A percentile compares a stretch with the other conserved stretches of the same genome.
Conservation (phyloP, 2,113 vertebrate species). For the Psophia crepitans region DNA sequence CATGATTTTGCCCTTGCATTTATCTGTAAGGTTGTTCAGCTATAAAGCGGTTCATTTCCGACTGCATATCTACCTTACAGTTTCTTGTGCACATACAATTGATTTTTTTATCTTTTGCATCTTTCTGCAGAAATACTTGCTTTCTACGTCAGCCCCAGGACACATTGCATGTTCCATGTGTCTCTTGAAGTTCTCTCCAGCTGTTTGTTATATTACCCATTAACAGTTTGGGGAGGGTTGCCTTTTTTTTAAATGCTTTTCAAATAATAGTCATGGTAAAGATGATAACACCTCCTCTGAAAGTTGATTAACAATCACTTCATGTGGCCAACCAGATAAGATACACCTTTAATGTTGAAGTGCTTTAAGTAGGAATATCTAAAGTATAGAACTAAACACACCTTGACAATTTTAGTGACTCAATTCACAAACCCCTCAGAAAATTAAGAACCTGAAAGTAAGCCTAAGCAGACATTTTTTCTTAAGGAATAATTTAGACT, state of each 20-base stretch:
- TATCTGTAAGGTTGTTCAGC: not conserved
- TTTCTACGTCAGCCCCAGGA: slow-evolving; percentile 49
- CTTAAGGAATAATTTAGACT: not conserved
- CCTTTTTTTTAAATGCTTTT: not conserved
- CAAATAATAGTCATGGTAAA: slow-evolving; percentile 27
- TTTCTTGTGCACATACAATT: slow-evolving; percentile 19
- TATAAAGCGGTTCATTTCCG: not conserved
- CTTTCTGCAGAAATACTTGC: slow-evolving; percentile 38
- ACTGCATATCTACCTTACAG: not conserved
- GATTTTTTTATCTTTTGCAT: slow-evolving; percentile 2
- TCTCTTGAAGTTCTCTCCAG: slow-evolving; percentile 1
- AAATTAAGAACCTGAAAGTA: not conserved
- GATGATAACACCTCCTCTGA: not conserved
- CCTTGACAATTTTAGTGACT: not conserved
- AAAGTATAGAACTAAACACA: not conserved
- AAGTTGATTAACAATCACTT: slow-evolving; percentile 33
- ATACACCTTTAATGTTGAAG: not conserved
- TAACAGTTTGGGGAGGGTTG: slow-evolving; percentile 24
- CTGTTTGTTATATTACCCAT: slow-evolving; percentile 16
- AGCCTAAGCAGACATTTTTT: not conserved
- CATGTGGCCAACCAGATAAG: not conserved
- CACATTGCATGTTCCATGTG: slow-evolving; percentile 8
- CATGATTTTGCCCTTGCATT: not conserved
- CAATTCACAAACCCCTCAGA: not conserved
- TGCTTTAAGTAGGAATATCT: not conserved